phyloP scores from a whole-genome alignment of 2,888 invertebrate genomes.

The Sepioteuthis lessoniana region DNA sequence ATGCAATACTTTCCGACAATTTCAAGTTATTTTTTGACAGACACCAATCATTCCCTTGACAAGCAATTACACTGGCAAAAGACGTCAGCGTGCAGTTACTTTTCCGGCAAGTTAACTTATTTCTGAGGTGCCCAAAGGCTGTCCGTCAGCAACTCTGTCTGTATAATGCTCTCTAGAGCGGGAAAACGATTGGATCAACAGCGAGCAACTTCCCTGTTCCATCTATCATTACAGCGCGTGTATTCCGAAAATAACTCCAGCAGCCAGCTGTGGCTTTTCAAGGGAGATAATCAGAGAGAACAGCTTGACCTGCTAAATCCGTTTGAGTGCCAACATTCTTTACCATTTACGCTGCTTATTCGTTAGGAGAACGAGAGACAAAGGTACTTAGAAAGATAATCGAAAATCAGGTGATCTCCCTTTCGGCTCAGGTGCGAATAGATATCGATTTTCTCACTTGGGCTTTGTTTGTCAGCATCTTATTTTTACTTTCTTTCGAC shows the following conservation, averaged over 20 bases:
- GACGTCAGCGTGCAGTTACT: background rate
- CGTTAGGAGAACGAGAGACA: background rate
- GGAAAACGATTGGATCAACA: background rate
- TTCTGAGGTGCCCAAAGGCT: background rate
- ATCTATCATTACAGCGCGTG: background rate
- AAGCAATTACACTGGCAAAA: conserved; percentile 17
- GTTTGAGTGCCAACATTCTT: background rate
- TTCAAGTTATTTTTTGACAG: background rate
- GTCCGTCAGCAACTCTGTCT: background rate
- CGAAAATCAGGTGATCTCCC: conserved; percentile 16
- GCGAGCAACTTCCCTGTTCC: background rate
- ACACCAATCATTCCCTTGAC: background rate
- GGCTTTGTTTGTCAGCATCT: background rate
- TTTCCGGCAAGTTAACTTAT: conserved; percentile 33
- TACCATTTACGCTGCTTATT: background rate
- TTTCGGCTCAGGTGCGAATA: conserved; percentile 6
- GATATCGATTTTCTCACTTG: background rate
- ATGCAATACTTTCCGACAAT: no score
- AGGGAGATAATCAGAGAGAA: background rate
- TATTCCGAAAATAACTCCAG: background rate
- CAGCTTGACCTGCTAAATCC: background rate
- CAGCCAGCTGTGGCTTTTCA: background rate
- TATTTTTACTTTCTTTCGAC: background rate
- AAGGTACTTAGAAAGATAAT: background rate
- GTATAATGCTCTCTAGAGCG: background rate